Percentiles rank a stretch among this genome's conserved stretches.
Evolutionary conservation across 2,113 vertebrate species (phyloP).

Genomic region (Osmerus eperlanus): DNA sequence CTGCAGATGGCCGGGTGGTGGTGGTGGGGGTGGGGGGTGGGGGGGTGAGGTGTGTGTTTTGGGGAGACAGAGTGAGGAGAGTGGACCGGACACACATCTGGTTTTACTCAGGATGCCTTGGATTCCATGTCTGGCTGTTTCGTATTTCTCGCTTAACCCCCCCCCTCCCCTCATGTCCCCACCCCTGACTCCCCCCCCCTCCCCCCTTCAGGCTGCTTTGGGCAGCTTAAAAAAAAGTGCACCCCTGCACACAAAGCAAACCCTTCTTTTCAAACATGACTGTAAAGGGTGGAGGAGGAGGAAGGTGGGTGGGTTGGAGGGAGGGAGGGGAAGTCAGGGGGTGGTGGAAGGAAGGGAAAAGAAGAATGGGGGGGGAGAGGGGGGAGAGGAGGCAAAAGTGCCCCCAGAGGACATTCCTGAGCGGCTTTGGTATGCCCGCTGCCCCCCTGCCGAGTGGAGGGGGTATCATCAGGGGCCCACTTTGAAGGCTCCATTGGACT

Average conservation of each 20-base stretch:
- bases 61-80: background rate
- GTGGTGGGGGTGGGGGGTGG: background rate
- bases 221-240: constrained; percentile 43
- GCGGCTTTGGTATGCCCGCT: constrained; percentile 22
- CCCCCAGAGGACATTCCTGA: constrained; percentile 26
- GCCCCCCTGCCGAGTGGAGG: constrained; percentile 5
- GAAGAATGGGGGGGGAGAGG: background rate
- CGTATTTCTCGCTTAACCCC: constrained; percentile 46
- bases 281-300: background rate
- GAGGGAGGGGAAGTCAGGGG: background rate
- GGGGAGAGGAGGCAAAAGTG: background rate
- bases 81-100: constrained; percentile 52
- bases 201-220: constrained; percentile 46
- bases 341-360: too few relatives aligned
- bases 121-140: constrained; percentile 61
- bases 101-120: constrained; percentile 63
- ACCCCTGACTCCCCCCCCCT: background rate
- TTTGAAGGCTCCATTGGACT: background rate
- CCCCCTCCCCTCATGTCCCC: background rate
- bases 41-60: background rate
- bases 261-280: constrained; percentile 43
- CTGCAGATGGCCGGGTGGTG: background rate
- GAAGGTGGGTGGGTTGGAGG: background rate
- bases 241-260: constrained; percentile 45
- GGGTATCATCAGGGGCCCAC: background rate